phyloP scores from a whole-genome alignment of 2,797 vertebrate genomes.

The Peromyscus attwateri region DNA sequence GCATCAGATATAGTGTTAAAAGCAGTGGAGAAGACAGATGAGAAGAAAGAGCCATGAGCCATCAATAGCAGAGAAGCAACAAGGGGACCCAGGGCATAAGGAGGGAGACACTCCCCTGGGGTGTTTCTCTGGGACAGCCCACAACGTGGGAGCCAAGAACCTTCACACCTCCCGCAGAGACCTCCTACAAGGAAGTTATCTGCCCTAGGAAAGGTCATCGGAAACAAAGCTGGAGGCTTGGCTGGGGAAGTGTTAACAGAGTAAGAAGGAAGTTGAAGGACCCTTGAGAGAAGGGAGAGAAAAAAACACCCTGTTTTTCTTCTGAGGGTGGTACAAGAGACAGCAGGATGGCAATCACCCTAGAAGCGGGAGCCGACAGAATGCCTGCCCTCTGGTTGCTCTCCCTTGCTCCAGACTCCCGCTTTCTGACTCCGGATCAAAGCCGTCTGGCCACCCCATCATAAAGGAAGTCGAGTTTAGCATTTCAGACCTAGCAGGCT shows the following conservation, averaged over 20 bases:
- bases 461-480: neutral
- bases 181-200: neutral
- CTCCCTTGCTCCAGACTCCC: neutral
- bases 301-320: neutral
- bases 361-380: neutral
- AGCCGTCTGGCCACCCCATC: neutral
- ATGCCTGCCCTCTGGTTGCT: neutral
- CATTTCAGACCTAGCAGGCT: neutral
- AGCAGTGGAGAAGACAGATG: neutral
- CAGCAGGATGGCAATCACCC: neutral
- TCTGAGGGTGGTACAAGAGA: neutral
- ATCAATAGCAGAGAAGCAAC: neutral
- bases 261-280: neutral
- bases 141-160: neutral
- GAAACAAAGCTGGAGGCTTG: neutral
- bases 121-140: neutral
- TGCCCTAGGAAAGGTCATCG: neutral
- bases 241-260: neutral
- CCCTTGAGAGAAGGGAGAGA: neutral
- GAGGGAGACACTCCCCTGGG: rapidly evolving
- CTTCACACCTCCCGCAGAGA: neutral
- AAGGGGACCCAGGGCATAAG: rapidly evolving
- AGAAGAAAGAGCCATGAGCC: neutral
- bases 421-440: neutral
- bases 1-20: no score